phyloP scores from a whole-genome alignment of 2,113 vertebrate species.

The Monarcha castaneiventris region DNA sequence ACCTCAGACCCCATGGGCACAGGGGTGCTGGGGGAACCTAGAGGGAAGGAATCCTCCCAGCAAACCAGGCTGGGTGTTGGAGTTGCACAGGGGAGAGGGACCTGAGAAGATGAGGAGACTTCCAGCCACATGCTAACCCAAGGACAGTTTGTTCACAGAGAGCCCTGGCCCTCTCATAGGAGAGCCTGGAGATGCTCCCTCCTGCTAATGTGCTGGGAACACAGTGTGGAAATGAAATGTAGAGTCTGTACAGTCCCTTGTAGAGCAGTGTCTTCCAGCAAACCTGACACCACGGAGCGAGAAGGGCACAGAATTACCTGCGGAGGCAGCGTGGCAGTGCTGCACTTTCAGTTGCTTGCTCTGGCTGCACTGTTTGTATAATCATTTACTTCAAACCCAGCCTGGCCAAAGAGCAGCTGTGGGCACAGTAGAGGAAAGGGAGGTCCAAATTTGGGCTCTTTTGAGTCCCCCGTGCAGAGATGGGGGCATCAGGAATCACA shows the following conservation, averaged over 20 bases:
- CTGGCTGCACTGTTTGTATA: not conserved
- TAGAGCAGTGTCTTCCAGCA: not conserved
- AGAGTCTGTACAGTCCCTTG: not conserved
- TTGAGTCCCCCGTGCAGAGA: not conserved
- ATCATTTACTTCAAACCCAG: not conserved
- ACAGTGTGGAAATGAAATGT: fast-evolving
- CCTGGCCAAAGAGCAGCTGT: not conserved
- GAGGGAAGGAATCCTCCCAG: not conserved
- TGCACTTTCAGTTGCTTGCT: not conserved
- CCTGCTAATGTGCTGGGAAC: not conserved
- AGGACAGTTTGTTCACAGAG: not conserved
- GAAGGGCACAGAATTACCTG: not conserved
- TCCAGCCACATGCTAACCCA: not conserved
- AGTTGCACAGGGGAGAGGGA: not conserved
- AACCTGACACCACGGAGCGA: not conserved
- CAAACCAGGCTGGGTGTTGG: not conserved
- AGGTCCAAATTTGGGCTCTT: not conserved
- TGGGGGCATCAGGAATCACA: not conserved
- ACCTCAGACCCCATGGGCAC: not conserved
- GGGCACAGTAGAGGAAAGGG: not conserved
- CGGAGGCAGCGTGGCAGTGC: not conserved
- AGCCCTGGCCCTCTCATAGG: not conserved
- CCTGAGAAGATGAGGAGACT: not conserved
- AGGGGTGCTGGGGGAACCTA: not conserved
- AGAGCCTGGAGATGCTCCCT: not conserved